Evolutionary conservation across 2,797 vertebrate genomes (phyloP).

Genomic region (Peromyscus aztecus): DNA sequence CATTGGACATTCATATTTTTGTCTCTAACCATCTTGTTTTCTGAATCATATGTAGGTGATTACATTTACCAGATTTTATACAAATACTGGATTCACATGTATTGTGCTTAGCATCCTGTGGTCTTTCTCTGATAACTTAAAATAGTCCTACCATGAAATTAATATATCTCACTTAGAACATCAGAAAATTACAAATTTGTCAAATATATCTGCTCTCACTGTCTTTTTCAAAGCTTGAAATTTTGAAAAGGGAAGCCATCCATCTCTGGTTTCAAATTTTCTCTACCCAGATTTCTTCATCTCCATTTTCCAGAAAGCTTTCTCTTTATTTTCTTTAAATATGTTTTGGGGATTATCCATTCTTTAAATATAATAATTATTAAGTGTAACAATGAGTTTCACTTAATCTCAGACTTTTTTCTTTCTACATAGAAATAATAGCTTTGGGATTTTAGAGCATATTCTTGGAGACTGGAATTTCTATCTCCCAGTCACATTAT

Average conservation of each 20-base stretch:
- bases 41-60: background rate
- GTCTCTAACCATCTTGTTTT: background rate
- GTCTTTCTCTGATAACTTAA: background rate
- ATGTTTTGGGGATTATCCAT: background rate
- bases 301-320: background rate
- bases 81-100: background rate
- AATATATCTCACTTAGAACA: background rate
- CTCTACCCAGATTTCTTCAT: background rate
- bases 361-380: background rate
- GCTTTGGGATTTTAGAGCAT: background rate
- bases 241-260: background rate
- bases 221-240: background rate
- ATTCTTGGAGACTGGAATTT: background rate
- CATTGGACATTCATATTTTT: background rate
- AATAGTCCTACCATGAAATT: background rate
- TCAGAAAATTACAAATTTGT: background rate
- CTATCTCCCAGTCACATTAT: background rate
- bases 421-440: background rate
- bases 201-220: background rate
- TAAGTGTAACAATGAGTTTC: background rate
- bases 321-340: background rate
- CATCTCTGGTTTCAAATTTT: background rate
- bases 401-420: background rate
- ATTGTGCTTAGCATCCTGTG: background rate
- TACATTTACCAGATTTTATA: background rate